Base-by-base conservation (phyloP, 2,797 vertebrate genomes). In the Pelochelys cantorii region DNA sequence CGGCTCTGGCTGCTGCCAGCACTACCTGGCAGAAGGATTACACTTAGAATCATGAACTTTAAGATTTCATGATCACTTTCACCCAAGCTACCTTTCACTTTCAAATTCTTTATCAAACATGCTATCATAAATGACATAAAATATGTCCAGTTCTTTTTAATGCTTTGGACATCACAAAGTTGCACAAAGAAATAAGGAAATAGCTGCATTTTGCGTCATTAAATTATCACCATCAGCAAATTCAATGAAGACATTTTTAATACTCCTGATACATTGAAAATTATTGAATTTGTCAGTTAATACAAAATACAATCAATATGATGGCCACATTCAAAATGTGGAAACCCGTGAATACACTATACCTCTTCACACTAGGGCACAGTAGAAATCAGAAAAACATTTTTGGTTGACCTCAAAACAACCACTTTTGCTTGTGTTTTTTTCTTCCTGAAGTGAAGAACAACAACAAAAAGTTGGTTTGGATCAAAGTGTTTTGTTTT, bases 201-300 rank as follows among this genome's bases (percentile, higher is more conserved):
- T 34, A n/a, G 34, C 17, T 68, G 31, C 18, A 68, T 15, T 3
- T 25, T 3, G 1, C 2, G 2, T 17, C 79, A 65, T 15, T 20
- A 56, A 60, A 9, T 18, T 3, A 79, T 7, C 85, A 12, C 2
- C 34, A 79, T 14, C 83, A 53, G 7, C 4, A 4, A 0, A 1
- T 34, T n/a, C 37, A 79, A 53, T 2, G 68, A 25, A 55, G 52
- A 6, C 2, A 85, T 90, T 3, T 10, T 3, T 1, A 84, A 83
- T 34, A 81, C 3, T 71, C 10, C 71, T 13, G 14, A 8, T 20
- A 9, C 52, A 14, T n/a, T 84, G 5, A 31, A 57, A 52, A 1
- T 10, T 4, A 2, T 12, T 7, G 4, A 48, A 20, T 1, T 0
- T 56, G 7, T 54, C 25, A 77, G n/a, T n/a, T 60, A 56, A 4